phyloP scores from a whole-genome alignment of 1,140 invertebrate genomes.

The Octopus bimaculoides region DNA sequence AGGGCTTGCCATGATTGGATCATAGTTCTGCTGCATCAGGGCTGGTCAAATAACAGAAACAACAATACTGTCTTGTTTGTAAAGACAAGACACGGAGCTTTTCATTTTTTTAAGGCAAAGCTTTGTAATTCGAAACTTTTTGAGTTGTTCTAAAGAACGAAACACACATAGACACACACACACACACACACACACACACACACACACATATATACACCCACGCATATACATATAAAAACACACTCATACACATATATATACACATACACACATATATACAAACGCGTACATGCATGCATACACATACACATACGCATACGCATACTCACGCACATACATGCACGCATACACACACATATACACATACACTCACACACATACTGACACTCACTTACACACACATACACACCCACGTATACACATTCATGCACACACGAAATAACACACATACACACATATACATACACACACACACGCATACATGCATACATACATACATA shows the following conservation, averaged over 20 bases:
- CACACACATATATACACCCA: neutral
- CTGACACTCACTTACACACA: neutral
- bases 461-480: neutral
- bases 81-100: too few relatives aligned
- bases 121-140: too few relatives aligned
- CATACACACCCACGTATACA: neutral
- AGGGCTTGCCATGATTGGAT: too few relatives aligned
- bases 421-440: neutral
- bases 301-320: neutral
- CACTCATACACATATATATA: neutral
- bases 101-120: too few relatives aligned
- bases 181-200: neutral
- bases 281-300: neutral
- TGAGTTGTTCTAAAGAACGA: too few relatives aligned
- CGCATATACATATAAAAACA: neutral
- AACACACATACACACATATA: neutral
- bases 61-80: too few relatives aligned
- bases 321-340: neutral
- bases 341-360: neutral
- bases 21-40: too few relatives aligned
- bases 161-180: neutral
- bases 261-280: neutral
- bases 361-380: neutral
- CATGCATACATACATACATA: neutral
- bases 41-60: too few relatives aligned